Base-by-base conservation (phyloP, 64 coral and sea anemone species). In the Catalaphyllia jardinei region DNA sequence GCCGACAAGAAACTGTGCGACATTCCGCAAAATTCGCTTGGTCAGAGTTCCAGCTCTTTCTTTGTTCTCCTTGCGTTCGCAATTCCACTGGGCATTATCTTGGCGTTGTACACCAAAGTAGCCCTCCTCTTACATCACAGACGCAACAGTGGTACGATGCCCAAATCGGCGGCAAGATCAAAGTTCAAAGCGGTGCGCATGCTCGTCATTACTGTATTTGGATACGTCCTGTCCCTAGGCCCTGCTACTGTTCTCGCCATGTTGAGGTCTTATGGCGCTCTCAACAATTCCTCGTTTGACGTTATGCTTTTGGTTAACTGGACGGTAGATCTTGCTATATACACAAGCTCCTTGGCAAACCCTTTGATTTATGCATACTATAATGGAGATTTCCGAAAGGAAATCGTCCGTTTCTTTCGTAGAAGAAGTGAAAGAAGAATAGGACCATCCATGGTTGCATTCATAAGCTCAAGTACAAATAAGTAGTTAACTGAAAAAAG, bases 311-410 rank as follows among this genome's bases (percentile, higher is more conserved):
- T 60, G 51, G 12, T 30, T 7, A 60, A 3, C 9, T 29, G 24
- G 51, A 59, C 17, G 27, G 77, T 18, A 6, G 77, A 79, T 30
- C 27, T 79, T 1, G n/a, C 28, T n/a, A 12, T 22, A 31, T 80
- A 67, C 22, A 69, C 87, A 3, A 89, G 87, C 14, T 89, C 87
- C 0, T 17, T 89, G 11, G 20, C 42, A 71, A 89, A 89, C 39
- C 87, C 87, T 50, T 19, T 78, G 67, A 89, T 89, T 29, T 89
- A 79, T 71, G 87, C 87, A 29, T 89, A 89, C 27, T 89, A 89
- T 60, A 89, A 87, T 15, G 52, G 62, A 16, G 85, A 87, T 28
- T 87, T 87, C 38, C 64, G 67, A 31, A 87, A 57, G 22, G 62
- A 87, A 20, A 20, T 87, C 57, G n/a, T 87, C 12, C 49, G 85